Conservation (phyloP, 2,888 invertebrate genomes). For the Miltochrista miniata region DNA sequence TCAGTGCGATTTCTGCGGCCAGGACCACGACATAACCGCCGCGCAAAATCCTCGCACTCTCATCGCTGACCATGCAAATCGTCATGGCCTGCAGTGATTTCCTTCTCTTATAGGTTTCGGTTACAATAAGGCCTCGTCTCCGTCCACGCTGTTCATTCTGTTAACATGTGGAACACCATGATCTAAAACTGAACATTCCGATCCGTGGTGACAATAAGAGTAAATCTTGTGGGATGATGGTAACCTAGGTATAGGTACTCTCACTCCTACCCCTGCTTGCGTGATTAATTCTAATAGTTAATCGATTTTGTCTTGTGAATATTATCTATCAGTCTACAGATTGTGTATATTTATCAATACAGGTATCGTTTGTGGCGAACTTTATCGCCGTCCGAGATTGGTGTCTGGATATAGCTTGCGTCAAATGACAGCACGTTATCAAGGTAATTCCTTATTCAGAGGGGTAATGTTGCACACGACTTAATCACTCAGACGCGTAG, state of each 20-base stretch:
- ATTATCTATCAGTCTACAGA: slow-evolving; percentile 31
- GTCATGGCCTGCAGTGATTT: too few species aligned
- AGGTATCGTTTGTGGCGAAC: slow-evolving; percentile 16
- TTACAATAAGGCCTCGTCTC: too few species aligned
- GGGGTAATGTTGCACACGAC: neutral
- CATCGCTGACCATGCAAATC: too few species aligned
- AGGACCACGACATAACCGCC: too few species aligned
- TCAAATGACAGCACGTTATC: neutral
- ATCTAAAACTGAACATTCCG: neutral
- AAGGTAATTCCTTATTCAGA: too few species aligned
- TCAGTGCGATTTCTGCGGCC: too few species aligned
- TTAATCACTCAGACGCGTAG: neutral
- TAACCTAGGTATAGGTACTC: too few species aligned
- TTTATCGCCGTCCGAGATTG: slow-evolving; percentile 41
- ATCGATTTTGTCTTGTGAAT: neutral
- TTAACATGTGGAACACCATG: too few species aligned
- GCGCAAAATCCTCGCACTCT: too few species aligned
- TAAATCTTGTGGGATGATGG: neutral
- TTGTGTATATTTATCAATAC: slow-evolving; percentile 46
- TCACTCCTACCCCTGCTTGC: too few species aligned
- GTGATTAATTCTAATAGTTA: neutral
- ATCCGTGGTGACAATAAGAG: neutral
- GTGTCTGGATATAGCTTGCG: slow-evolving; percentile 25
- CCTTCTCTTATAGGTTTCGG: too few species aligned
- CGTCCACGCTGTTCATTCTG: too few species aligned